phyloP scores from a whole-genome alignment of 2,797 vertebrate genomes.

The Gymnodraco acuticeps region DNA sequence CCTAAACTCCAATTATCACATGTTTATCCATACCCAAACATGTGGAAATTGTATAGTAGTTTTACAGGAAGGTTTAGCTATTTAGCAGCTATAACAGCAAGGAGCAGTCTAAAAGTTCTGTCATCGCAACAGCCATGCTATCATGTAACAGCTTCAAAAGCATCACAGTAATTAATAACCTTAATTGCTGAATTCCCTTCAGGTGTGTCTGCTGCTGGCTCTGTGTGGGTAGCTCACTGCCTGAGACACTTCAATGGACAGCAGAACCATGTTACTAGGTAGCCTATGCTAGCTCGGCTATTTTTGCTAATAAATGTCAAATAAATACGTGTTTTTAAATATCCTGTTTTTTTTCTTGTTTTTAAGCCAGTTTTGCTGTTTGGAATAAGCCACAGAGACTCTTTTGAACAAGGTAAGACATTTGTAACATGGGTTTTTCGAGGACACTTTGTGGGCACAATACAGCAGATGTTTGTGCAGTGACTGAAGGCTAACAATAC shows the following conservation, averaged over 20 bases:
- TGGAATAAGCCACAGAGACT: neutral
- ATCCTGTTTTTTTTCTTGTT: neutral
- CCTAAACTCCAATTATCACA: neutral
- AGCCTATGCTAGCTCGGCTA: too few species aligned
- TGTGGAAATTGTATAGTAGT: neutral
- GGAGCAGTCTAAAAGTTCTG: too few species aligned
- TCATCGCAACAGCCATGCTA: neutral
- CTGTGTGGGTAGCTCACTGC: neutral
- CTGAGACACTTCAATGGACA: neutral
- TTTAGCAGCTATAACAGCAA: too few species aligned
- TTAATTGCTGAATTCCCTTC: neutral
- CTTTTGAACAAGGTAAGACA: neutral
- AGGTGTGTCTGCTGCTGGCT: neutral
- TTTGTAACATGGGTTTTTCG: too few species aligned
- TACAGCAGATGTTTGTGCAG: too few species aligned
- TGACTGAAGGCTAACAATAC: neutral
- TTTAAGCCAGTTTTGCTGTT: neutral
- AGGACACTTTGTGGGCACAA: too few species aligned
- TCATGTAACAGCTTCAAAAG: constrained; percentile 1
- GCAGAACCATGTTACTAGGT: neutral
- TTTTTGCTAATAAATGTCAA: neutral
- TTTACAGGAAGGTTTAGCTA: too few species aligned
- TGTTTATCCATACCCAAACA: neutral
- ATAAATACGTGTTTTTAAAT: neutral
- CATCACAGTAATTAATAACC: neutral